These are phyloP conservation scores for Ranitomeya variabilis DNA, from an alignment of 2,113 vertebrate genomes.

Conservation along the genomic window DNA sequence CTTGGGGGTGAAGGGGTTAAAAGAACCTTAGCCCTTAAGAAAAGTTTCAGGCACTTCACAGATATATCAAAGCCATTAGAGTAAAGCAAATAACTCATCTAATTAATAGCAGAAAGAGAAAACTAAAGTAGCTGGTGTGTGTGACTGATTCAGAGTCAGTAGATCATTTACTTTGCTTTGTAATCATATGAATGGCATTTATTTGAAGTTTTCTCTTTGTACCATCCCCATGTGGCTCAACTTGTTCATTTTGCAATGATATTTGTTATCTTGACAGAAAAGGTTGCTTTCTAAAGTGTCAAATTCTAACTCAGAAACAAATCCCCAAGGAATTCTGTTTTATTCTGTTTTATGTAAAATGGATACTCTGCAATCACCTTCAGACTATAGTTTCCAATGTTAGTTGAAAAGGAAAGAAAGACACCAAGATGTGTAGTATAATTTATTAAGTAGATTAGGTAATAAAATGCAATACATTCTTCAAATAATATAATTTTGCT, in stretches of 20 bases:
- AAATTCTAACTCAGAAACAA: constrained; percentile 16
- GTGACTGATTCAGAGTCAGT: constrained; percentile 29
- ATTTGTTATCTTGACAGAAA: constrained; percentile 54
- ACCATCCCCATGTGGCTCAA: constrained; percentile 41
- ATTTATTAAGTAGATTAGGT: neutral
- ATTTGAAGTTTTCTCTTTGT: constrained; percentile 41
- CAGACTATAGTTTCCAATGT: neutral
- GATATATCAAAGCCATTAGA: neutral
- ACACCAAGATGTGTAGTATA: neutral
- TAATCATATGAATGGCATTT: constrained; percentile 36
- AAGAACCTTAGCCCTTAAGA: neutral
- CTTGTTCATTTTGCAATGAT: constrained; percentile 40
- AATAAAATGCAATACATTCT: neutral
- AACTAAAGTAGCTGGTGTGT: neutral
- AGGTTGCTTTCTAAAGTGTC: constrained; percentile 44
- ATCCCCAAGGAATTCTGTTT: constrained; percentile 31
- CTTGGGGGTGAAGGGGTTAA: too few relatives aligned
- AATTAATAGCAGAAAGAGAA: neutral
- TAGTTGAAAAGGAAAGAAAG: constrained; percentile 31
- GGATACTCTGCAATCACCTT: constrained; percentile 16
- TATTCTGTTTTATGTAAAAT: constrained; percentile 49
- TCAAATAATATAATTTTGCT: neutral
- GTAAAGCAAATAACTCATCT: constrained; percentile 4
- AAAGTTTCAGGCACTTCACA: constrained; percentile 11
- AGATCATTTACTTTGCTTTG: constrained; percentile 32